phyloP scores from a whole-genome alignment of 92 coral and sea anemone species.

The Heliopora coerulea region DNA sequence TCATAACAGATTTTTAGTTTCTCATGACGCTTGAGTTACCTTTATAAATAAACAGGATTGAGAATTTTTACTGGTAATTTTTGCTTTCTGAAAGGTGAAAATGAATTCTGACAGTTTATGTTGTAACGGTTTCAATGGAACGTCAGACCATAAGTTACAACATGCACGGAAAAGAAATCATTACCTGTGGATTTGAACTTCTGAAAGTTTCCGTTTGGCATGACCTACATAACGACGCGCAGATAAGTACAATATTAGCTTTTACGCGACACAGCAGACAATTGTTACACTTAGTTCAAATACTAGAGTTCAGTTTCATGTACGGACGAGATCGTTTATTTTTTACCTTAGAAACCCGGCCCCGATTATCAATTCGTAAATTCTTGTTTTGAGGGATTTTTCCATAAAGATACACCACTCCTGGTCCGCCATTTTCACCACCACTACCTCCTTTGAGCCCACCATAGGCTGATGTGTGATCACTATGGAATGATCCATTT shows the following conservation, averaged over 20 bases:
- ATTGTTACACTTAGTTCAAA: too few relatives aligned
- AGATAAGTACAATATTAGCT: too few relatives aligned
- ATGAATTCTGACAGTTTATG: too few relatives aligned
- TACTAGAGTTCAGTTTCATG: too few relatives aligned
- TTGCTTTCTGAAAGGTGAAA: too few relatives aligned
- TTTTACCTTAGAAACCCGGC: conserved; percentile 63
- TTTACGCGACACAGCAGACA: too few relatives aligned
- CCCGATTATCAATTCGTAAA: conserved; percentile 84
- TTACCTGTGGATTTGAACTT: conserved; percentile 56
- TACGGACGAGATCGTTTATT: too few relatives aligned
- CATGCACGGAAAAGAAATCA: background rate
- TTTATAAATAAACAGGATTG: too few relatives aligned
- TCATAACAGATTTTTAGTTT: too few relatives aligned
- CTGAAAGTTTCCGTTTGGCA: conserved; percentile 22
- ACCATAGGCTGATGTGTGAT: conserved; percentile 74
- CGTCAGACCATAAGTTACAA: background rate
- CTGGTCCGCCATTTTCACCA: conserved; percentile 84
- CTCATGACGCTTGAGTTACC: too few relatives aligned
- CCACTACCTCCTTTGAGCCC: conserved; percentile 62
- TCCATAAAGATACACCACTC: conserved; percentile 81
- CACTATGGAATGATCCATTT: conserved; percentile 87
- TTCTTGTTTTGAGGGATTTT: conserved; percentile 66
- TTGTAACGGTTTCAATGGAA: too few relatives aligned
- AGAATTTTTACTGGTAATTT: too few relatives aligned
- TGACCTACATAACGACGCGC: conserved; percentile 1